Evolutionary conservation across 37 sponge, comb jelly and placozoan genomes (phyloP).

Genomic region (Aplysina aerophoba): DNA sequence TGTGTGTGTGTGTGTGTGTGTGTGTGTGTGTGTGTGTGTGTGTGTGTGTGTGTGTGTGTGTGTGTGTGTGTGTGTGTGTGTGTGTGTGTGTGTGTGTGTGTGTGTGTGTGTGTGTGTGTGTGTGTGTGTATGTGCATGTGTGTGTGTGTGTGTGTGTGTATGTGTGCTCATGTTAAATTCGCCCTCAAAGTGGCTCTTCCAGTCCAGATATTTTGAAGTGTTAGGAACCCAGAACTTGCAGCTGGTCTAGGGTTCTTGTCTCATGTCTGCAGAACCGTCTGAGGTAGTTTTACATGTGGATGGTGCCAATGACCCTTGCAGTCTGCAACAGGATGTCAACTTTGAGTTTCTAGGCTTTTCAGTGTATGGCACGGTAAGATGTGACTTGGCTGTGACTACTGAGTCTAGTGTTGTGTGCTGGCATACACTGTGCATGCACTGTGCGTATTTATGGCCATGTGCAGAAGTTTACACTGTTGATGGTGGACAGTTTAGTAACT

Average conservation of each 20-base stretch:
- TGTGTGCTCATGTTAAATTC: too few relatives aligned
- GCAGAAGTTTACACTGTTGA: too few relatives aligned
- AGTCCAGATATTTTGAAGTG: too few relatives aligned
- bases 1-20: constrained; percentile 14
- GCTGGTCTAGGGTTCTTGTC: background rate
- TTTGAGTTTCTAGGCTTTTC: constrained; percentile 87
- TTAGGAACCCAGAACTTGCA: too few relatives aligned
- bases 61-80: background rate
- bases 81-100: constrained; percentile 11
- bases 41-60: constrained; percentile 23
- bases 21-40: constrained; percentile 19
- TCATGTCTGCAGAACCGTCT: constrained; percentile 48
- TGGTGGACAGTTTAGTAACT: too few relatives aligned
- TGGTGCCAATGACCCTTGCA: constrained; percentile 83
- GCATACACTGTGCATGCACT: too few relatives aligned
- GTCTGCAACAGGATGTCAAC: constrained; percentile 78
- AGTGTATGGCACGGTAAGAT: constrained; percentile 71
- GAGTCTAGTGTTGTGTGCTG: background rate
- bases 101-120: constrained; percentile 32
- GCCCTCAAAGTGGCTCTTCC: too few relatives aligned
- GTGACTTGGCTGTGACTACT: background rate
- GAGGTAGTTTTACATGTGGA: constrained; percentile 77
- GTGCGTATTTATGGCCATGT: too few relatives aligned
- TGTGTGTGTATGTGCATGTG: background rate
- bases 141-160: background rate